Percentiles rank a stretch among this genome's conserved stretches.
These are phyloP conservation scores for Cercopithecus hamlyni DNA, from an alignment of 2,797 vertebrate genomes.

Conservation along the genomic window DNA sequence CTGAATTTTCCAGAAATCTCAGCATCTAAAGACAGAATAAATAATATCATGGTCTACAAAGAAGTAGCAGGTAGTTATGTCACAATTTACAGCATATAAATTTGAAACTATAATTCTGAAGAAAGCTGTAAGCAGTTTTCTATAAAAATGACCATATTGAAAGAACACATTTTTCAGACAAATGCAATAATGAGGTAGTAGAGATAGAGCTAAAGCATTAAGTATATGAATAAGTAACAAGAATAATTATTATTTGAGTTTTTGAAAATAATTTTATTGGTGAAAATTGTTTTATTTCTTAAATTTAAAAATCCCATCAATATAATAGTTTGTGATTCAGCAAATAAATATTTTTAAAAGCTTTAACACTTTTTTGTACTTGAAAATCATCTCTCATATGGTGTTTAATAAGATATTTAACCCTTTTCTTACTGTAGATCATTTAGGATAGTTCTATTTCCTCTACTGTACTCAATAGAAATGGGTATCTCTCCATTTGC, in stretches of 20 bases:
- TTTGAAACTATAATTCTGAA: not conserved
- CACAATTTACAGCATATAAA: not conserved
- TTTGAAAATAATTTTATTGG: not conserved
- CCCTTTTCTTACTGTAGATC: not conserved
- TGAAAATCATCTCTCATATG: not conserved
- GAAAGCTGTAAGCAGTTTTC: not conserved
- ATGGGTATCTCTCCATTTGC: not conserved
- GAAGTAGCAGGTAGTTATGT: not conserved
- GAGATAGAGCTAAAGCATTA: not conserved
- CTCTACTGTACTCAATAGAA: not conserved
- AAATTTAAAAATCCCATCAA: not conserved
- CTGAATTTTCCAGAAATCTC: not conserved
- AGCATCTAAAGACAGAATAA: not conserved
- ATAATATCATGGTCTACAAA: not conserved
- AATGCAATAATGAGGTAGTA: not conserved
- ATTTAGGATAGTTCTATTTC: not conserved
- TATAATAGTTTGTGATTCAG: not conserved
- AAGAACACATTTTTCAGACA: not conserved
- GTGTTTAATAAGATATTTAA: not conserved
- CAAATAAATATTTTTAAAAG: not conserved
- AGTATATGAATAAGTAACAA: not conserved
- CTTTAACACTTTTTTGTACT: not conserved
- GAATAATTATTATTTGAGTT: not conserved
- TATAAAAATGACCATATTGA: not conserved
- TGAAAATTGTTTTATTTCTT: not conserved